These are phyloP conservation scores for Chauna torquata DNA, from an alignment of 2,113 vertebrate species.

Conservation along the genomic window DNA sequence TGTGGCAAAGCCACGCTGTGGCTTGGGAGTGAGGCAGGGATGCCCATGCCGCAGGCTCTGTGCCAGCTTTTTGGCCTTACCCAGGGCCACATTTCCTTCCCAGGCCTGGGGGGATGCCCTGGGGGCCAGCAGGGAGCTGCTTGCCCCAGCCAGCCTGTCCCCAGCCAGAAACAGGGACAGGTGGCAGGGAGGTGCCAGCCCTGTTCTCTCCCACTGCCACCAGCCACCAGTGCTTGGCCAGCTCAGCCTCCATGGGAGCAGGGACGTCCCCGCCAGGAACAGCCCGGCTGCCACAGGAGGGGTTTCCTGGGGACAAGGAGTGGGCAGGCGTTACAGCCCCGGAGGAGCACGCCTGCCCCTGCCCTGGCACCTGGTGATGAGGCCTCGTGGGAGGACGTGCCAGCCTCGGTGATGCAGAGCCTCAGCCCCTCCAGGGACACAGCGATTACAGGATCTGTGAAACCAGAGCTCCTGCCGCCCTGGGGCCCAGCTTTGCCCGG, in stretches of 20 bases:
- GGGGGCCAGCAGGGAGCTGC: not conserved
- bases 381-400: not conserved
- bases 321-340: not conserved
- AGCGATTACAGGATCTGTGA: not conserved
- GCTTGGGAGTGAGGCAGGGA: not conserved
- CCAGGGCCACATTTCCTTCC: not conserved
- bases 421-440: not conserved
- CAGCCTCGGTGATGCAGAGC: not conserved
- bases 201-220: accelerated
- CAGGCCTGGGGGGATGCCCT: not conserved
- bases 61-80: not conserved
- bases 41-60: not conserved
- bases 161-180: accelerated
- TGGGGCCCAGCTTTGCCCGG: not conserved
- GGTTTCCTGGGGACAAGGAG: not conserved
- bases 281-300: not conserved
- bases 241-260: not conserved
- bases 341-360: not conserved
- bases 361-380: accelerated
- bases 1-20: not conserved
- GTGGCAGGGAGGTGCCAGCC: accelerated
- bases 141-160: not conserved
- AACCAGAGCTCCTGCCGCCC: not conserved
- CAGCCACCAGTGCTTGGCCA: not conserved
- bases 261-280: no score